Evolutionary conservation across 2,797 vertebrate species (phyloP), one percentile per base, ranked within the genome.

Genomic region (Vireo griseus): DNA sequence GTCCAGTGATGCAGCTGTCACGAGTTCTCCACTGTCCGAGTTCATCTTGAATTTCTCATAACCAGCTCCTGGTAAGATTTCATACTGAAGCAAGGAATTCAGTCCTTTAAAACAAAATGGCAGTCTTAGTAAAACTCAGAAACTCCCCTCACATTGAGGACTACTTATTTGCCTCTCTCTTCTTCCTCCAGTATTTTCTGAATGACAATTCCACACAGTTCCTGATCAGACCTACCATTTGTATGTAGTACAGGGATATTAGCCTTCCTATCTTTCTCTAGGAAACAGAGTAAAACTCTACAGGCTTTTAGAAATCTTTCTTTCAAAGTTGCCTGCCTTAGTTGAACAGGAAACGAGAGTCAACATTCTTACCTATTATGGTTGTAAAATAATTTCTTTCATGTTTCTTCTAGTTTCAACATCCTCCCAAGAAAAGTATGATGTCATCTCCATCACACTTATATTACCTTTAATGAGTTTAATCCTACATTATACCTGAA

Each of bases 1-100:
- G 98, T 99, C 99, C 95, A 99, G 97, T 31, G 91, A 91, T 48
- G 97, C 92, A 66, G 97, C 58, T 58, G 99, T 99, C 91, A 97
- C 47, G 7, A 99, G 97, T 85, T 98, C 97, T 69, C 99, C 99
- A 14, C 97, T 98, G 67, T 98, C 96, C 0, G 96, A 97, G 93
- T 98, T 98, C 90, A 99, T 98, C 96, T 96, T 97, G 91, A 99
- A 99, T 78, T 98, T 96, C 82, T 98, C 98, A 89, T 98, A 99
- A 42, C 97, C 98, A 11, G 97, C 63, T 42, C 98, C 98, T 2
- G 98, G 98, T 88, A 99, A 73, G 79, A 99, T 97, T 97, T 98
- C 97, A 96, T 97, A 98, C 8, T 22, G 97, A 91, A 98, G 97
- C 40, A 97, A 81, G 26, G 98, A 97, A 96, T 98, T 98, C 85